phyloP scores from a whole-genome alignment of 1,140 invertebrate species.

The Drosophila aff. region DNA sequence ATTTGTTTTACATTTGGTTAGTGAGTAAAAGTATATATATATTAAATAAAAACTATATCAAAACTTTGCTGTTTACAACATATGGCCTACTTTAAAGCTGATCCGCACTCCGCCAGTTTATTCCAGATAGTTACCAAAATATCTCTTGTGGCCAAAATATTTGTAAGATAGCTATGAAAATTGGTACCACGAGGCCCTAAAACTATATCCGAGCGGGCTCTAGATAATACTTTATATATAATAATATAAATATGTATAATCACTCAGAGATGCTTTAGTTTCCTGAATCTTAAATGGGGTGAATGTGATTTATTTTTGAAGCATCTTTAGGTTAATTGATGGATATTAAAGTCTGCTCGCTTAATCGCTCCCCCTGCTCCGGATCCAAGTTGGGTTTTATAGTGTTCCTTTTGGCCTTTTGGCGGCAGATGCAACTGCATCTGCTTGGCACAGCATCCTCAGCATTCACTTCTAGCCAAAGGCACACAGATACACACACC shows the following conservation, averaged over 20 bases:
- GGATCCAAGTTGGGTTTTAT: neutral
- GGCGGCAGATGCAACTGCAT: conserved; percentile 62
- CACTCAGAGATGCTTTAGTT: neutral
- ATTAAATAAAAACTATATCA: too few relatives aligned
- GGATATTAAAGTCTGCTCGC: conserved; percentile 11
- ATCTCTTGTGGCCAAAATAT: neutral
- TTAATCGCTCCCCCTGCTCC: conserved; percentile 13
- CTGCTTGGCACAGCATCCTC: conserved; percentile 37
- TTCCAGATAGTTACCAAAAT: neutral
- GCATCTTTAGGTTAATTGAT: conserved; percentile 16
- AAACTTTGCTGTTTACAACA: too few relatives aligned
- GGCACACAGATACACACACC: conserved; percentile 36
- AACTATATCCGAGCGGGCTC: too few relatives aligned
- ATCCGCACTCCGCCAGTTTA: too few relatives aligned
- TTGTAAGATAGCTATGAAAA: neutral
- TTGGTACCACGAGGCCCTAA: neutral
- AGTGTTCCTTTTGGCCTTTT: conserved; percentile 11
- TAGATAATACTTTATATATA: neutral
- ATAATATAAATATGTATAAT: neutral
- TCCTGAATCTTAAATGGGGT: neutral
- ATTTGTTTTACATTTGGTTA: too few relatives aligned
- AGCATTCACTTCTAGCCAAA: conserved; percentile 66
- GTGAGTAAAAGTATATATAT: too few relatives aligned
- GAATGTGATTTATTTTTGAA: conserved; percentile 17
- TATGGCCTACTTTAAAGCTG: neutral